These are phyloP conservation scores for Athripsodes cinereus DNA, from an alignment of 2,888 invertebrate genomes.

Conservation along the genomic window DNA sequence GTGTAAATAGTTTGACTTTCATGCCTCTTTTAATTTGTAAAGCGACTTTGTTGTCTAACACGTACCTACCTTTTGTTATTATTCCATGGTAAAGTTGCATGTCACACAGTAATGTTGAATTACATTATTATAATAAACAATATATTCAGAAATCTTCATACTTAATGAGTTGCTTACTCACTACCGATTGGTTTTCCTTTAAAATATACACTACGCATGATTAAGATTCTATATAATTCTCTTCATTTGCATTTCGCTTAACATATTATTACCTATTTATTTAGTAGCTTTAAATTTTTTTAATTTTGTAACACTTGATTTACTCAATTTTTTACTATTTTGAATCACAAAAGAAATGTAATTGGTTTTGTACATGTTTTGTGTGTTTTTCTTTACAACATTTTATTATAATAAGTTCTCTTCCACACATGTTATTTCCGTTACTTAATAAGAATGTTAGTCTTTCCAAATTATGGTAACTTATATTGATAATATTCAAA, in stretches of 20 bases:
- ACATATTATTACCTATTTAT: background rate
- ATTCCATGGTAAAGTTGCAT: background rate
- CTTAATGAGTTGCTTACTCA: too few relatives aligned
- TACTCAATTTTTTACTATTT: background rate
- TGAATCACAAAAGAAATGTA: background rate
- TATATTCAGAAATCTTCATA: too few relatives aligned
- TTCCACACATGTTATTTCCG: too few relatives aligned
- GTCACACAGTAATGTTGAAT: too few relatives aligned
- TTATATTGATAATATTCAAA: too few relatives aligned
- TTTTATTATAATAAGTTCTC: too few relatives aligned
- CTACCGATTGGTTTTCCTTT: background rate
- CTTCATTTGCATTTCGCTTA: background rate
- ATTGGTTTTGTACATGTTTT: background rate
- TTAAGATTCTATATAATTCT: background rate
- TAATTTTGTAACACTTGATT: too few relatives aligned
- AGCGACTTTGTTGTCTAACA: background rate
- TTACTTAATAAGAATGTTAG: too few relatives aligned
- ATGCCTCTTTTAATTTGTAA: background rate
- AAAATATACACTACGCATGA: background rate
- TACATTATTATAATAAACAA: too few relatives aligned
- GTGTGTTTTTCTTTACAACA: too few relatives aligned
- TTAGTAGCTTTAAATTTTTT: background rate
- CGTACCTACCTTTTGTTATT: background rate
- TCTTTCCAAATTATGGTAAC: too few relatives aligned
- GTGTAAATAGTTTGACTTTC: background rate